These are phyloP conservation scores for Dreissena rostriformis DNA, from an alignment of 1,140 invertebrate species.

Conservation along the genomic window DNA sequence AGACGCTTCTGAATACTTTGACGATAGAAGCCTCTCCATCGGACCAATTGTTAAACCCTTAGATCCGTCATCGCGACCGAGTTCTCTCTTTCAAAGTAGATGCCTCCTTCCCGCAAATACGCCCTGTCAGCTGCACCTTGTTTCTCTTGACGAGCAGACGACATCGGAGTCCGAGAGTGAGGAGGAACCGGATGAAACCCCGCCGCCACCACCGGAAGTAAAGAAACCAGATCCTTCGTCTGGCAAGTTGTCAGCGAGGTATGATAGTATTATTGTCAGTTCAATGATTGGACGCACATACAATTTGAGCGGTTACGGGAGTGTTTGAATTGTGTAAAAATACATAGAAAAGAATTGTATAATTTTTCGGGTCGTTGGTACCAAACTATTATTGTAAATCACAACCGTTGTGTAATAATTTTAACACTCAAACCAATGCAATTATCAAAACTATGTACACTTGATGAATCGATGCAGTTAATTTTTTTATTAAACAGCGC, in stretches of 20 bases:
- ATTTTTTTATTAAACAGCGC: too few species aligned
- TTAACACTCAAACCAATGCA: too few species aligned
- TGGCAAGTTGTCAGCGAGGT: not conserved
- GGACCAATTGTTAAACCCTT: not conserved
- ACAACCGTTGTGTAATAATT: too few species aligned
- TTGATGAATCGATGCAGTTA: too few species aligned
- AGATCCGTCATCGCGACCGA: not conserved
- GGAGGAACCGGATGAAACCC: constrained; percentile 13
- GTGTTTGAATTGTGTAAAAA: too few species aligned
- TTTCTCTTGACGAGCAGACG: constrained; percentile 45
- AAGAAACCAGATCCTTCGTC: constrained; percentile 39
- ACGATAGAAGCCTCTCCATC: not conserved
- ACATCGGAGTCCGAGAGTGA: constrained; percentile 27
- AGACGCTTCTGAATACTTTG: constrained; percentile 33
- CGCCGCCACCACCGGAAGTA: constrained; percentile 25
- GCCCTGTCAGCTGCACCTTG: constrained; percentile 15
- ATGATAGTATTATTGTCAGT: too few species aligned
- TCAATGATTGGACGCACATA: too few species aligned
- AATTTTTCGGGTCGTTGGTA: too few species aligned
- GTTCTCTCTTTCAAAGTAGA: not conserved
- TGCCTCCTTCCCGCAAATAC: constrained; percentile 23
- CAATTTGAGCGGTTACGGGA: too few species aligned
- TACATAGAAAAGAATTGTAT: too few species aligned
- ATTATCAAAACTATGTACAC: too few species aligned
- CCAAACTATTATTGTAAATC: too few species aligned